These are phyloP conservation scores for Eupsittula cactorum DNA, from an alignment of 2,113 vertebrate species.

Conservation along the genomic window DNA sequence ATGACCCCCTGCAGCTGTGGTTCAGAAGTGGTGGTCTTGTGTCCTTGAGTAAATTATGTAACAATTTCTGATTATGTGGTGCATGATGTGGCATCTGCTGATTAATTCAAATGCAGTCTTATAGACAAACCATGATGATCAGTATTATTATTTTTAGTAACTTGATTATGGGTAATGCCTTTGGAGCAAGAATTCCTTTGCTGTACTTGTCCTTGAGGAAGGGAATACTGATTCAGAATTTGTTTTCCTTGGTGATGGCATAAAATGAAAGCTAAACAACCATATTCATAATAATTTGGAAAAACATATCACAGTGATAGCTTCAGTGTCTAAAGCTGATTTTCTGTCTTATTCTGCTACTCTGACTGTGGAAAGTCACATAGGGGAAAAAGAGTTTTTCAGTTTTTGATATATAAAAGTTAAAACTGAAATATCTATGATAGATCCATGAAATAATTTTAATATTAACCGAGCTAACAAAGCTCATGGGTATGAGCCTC, in stretches of 20 bases:
- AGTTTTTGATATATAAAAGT: background rate
- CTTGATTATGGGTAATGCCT: background rate
- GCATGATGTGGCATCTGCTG: background rate
- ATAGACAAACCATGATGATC: background rate
- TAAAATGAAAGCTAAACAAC: background rate
- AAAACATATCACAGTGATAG: background rate
- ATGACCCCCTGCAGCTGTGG: background rate
- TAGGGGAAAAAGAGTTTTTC: background rate
- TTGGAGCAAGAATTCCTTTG: background rate
- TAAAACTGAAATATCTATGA: background rate
- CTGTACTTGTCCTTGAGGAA: background rate
- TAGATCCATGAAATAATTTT: background rate
- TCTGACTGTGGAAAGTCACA: background rate
- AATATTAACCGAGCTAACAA: background rate
- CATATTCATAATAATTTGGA: background rate
- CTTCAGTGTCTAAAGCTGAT: background rate
- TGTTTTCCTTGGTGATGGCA: background rate
- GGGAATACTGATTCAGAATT: background rate
- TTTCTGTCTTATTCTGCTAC: background rate
- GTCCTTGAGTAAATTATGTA: background rate
- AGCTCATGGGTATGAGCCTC: background rate
- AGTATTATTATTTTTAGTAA: conserved; percentile 4
- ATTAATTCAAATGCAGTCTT: background rate
- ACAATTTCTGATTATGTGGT: background rate
- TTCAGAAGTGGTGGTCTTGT: background rate